Conservation (phyloP, 2,113 vertebrate species). For the Gasterosteus aculeatus region DNA sequence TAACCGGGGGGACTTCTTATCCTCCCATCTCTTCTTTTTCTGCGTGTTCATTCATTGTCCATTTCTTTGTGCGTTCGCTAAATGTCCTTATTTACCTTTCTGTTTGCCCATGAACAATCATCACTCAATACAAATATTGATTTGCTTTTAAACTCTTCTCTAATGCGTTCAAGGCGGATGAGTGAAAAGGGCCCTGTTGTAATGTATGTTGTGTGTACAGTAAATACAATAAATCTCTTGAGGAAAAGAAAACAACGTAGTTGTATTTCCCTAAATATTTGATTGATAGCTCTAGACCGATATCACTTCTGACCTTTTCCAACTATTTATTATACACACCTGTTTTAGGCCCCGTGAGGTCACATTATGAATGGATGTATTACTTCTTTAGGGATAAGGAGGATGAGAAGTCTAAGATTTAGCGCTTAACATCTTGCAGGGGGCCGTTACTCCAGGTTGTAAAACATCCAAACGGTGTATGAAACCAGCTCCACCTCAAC, state of each 20-base stretch:
- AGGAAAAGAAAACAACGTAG: not conserved
- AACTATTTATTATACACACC: not conserved
- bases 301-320: too few relatives aligned
- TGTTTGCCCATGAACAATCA: conserved; percentile 29
- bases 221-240: not conserved
- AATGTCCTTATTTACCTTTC: not conserved
- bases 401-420: not conserved
- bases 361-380: not conserved
- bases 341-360: not conserved
- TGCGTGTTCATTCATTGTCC: conserved; percentile 25
- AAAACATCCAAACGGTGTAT: not conserved
- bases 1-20: conserved; percentile 18
- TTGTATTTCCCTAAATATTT: not conserved
- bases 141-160: not conserved
- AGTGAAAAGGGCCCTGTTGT: not conserved
- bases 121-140: conserved; percentile 22
- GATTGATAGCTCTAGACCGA: not conserved
- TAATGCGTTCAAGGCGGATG: not conserved
- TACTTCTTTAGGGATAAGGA: not conserved
- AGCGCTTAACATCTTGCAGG: not conserved
- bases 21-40: conserved; percentile 19
- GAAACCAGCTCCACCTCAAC: not conserved
- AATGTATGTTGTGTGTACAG: not conserved
- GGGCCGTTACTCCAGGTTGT: too few relatives aligned
- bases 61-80: not conserved